phyloP scores from a whole-genome alignment of 2,797 vertebrate genomes.

The Catharus ustulatus region DNA sequence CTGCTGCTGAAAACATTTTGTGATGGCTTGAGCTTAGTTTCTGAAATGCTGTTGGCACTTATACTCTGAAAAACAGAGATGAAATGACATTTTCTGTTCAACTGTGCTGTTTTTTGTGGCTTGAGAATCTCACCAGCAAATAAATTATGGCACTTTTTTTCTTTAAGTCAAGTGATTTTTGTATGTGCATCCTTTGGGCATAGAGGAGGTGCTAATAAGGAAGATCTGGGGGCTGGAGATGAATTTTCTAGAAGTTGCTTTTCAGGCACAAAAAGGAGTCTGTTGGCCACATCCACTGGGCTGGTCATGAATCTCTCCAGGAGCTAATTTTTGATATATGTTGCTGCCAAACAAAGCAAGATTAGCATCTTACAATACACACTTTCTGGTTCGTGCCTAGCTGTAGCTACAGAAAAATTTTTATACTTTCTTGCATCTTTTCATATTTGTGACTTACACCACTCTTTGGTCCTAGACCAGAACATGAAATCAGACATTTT shows the following conservation, averaged over 20 bases:
- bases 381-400: not conserved
- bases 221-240: not conserved
- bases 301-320: not conserved
- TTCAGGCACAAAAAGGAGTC: not conserved
- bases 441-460: not conserved
- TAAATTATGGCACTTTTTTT: not conserved
- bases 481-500: not conserved
- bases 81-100: constrained; percentile 7
- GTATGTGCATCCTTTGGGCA: not conserved
- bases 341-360: constrained; percentile 21
- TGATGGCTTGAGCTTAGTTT: constrained; percentile 16
- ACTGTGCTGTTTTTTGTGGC: not conserved
- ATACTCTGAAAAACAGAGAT: not conserved
- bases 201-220: constrained; percentile 2
- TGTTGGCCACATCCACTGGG: not conserved
- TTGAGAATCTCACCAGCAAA: not conserved
- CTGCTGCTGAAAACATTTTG: constrained; percentile 1
- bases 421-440: not conserved
- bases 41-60: constrained; percentile 37
- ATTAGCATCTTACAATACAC: not conserved
- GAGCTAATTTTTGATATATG: not conserved
- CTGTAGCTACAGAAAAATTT: not conserved
- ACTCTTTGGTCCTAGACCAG: not conserved
- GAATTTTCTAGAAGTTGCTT: not conserved
- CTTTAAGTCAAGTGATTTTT: not conserved